A percentile compares a stretch with the other conserved stretches of the same genome.
phyloP scores from a whole-genome alignment of 2,797 vertebrate genomes.

The Smutsia gigantea region DNA sequence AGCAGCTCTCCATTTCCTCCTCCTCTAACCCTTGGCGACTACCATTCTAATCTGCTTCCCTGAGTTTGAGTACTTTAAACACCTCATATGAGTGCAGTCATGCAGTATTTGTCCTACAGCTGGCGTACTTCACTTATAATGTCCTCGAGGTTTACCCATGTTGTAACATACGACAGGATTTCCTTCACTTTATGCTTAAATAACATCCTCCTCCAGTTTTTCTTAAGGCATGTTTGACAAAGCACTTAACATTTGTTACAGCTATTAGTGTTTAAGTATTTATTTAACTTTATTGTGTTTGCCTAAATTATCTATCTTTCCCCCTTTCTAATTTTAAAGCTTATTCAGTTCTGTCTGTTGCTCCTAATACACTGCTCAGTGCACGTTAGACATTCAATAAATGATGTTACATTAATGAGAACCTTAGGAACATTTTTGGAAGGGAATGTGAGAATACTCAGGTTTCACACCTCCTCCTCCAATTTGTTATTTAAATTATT shows the following conservation, averaged over 20 bases:
- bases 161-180: neutral
- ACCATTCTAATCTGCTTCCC: neutral
- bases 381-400: neutral
- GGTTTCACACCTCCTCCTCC: neutral
- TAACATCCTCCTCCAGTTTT: neutral
- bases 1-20: neutral
- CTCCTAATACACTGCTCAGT: neutral
- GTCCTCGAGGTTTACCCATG: neutral
- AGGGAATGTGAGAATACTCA: neutral
- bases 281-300: conserved; percentile 12
- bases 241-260: neutral
- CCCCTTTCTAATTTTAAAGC: conserved; percentile 18
- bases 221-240: neutral
- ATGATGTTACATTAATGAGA: neutral
- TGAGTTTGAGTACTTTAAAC: neutral
- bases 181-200: neutral
- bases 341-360: neutral
- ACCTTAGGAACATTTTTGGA: neutral
- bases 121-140: neutral
- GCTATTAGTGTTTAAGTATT: neutral
- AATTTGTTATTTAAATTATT: neutral
- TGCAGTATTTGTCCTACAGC: neutral
- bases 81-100: neutral
- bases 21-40: neutral
- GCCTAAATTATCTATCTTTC: neutral